Conservation (phyloP, 2,797 vertebrate species). For the Tragelaphus oryx region DNA sequence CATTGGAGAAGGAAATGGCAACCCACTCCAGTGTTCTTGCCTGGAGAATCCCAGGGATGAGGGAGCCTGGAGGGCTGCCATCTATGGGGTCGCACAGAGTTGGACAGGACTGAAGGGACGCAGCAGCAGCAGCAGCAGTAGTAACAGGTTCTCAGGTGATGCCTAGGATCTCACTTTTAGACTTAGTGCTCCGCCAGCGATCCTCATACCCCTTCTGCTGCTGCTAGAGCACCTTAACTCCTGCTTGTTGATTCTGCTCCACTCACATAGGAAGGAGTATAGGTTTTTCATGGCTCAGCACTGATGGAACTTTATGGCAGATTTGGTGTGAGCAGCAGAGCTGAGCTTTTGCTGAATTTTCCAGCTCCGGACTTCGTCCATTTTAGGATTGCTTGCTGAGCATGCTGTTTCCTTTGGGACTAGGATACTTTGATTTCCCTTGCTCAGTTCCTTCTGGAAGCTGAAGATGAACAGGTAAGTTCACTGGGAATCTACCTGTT, state of each 20-base stretch:
- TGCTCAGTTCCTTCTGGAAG: background rate
- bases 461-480: background rate
- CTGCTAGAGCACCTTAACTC: background rate
- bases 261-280: background rate
- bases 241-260: background rate
- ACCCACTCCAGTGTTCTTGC: too few species aligned
- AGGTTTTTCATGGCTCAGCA: background rate
- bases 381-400: background rate
- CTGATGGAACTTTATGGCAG: accelerated
- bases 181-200: background rate
- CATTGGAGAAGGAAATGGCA: too few species aligned
- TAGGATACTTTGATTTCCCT: background rate
- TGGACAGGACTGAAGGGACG: too few species aligned
- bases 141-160: background rate
- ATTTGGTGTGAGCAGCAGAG: background rate
- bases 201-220: background rate
- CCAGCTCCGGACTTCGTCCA: background rate
- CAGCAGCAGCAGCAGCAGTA: too few species aligned
- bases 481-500: background rate
- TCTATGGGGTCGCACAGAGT: too few species aligned
- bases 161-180: background rate
- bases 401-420: background rate
- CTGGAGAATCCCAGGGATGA: too few species aligned
- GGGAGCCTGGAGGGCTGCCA: too few species aligned
- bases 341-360: background rate